Conservation (phyloP, 2,113 vertebrate genomes). For the Isichthys henryi region DNA sequence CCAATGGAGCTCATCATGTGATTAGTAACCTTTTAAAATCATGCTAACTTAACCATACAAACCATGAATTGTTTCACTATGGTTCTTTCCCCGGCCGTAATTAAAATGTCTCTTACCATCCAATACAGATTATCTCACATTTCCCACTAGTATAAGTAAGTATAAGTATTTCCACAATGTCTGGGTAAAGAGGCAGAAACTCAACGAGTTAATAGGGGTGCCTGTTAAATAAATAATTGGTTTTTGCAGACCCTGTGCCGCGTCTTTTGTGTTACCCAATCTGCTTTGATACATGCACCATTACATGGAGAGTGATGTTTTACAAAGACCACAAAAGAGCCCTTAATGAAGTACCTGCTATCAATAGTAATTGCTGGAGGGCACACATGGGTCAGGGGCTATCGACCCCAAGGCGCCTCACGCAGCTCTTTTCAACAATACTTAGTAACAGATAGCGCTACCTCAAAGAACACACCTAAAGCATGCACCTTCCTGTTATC, state of each 20-base stretch:
- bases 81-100: background rate
- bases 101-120: background rate
- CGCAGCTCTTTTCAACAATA: background rate
- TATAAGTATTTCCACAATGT: background rate
- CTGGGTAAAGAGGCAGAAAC: background rate
- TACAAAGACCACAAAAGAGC: conserved; percentile 35
- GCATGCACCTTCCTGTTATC: background rate
- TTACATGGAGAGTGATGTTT: conserved; percentile 41
- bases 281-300: conserved; percentile 41
- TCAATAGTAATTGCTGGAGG: background rate
- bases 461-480: background rate
- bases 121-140: background rate
- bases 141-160: background rate
- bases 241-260: conserved; percentile 25
- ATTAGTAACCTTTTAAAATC: background rate
- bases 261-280: conserved; percentile 41
- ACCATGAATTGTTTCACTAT: background rate
- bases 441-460: background rate
- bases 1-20: background rate
- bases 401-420: background rate
- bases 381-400: conserved; percentile 1
- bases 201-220: background rate
- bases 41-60: background rate
- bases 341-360: conserved; percentile 38
- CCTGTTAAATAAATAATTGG: conserved; percentile 23